Evolutionary conservation across 2,888 invertebrate species (phyloP), one percentile per base, ranked within the genome.

Genomic region (Drosophila phalerata): DNA sequence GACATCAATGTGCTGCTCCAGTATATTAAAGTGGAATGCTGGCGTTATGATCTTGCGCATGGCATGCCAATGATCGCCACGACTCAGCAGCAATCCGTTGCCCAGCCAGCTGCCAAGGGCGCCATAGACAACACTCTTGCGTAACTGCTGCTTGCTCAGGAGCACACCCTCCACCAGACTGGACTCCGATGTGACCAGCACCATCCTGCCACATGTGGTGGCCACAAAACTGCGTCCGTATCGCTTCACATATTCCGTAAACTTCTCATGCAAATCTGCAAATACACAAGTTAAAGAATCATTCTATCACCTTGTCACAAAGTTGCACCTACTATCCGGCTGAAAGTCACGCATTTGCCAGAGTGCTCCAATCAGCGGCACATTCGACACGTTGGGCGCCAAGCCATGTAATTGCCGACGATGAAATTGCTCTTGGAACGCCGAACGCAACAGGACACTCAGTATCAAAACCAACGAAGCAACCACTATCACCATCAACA

Each of bases 21-120:
- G 91, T 67, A 96, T 96, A 84, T 95, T 95, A 89, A 96, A 96
- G 91, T 97, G 97, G 91, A 96, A 97, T 0, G 96, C 94, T 0
- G 96, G 96, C 0, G 96, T 96, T 51, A 97, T 91, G 70, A 96
- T 94, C 90, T 95, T 96, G 22, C 97, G 93, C 73, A 95, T 94
- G 0, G 91, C 92, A 77, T 93, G 94, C 97, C 97, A 97, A 91
- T 93, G 94, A 2, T 79, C 58, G 11, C 91, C 92, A 3, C 68
- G 71, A 37, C 91, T 92, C 3, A 92, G 53, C 6, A 92, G 73
- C 3, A 92, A 62, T 0, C 92, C 92, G 17, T 87, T 77, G 28
- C 92, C 91, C 40, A 92, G 65, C 92, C 92, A 92, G n/a, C 79
- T 76, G 0, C 78, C 60, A 0, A 92, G 67, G 10, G 91, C 76